These are phyloP conservation scores for Pyralis farinalis DNA, from an alignment of 2,888 invertebrate genomes.

Conservation along the genomic window DNA sequence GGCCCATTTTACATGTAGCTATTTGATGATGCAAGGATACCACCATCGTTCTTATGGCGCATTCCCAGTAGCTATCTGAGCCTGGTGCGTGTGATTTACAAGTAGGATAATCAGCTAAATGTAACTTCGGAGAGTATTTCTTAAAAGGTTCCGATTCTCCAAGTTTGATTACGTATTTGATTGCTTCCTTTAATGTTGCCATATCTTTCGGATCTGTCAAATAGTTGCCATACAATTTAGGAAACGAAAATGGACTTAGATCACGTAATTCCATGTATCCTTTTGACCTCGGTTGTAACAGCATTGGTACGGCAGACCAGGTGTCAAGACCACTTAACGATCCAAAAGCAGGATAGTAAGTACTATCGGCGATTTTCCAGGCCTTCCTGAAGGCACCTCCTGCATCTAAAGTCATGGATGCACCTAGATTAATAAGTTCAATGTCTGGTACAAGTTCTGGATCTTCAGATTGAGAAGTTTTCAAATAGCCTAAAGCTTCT, in stretches of 20 bases:
- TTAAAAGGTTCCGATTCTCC: constrained; percentile 81
- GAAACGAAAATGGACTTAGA: constrained; percentile 87
- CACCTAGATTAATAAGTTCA: constrained; percentile 83
- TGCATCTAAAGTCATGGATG: constrained; percentile 82
- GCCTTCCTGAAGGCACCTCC: constrained; percentile 75
- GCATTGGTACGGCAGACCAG: constrained; percentile 84
- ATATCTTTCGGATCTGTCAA: constrained; percentile 84
- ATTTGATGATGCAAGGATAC: constrained; percentile 83
- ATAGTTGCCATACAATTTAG: constrained; percentile 90
- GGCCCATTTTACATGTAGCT: constrained; percentile 88
- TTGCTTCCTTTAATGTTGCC: constrained; percentile 79
- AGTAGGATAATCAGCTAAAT: constrained; percentile 74
- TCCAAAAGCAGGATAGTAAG: constrained; percentile 79
- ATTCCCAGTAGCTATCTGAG: constrained; percentile 86
- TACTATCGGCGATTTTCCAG: constrained; percentile 79
- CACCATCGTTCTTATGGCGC: constrained; percentile 80
- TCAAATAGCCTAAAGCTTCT: constrained; percentile 84
- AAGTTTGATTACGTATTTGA: constrained; percentile 82
- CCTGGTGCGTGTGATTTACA: constrained; percentile 73
- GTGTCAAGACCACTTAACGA: constrained; percentile 79
- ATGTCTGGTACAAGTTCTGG: constrained; percentile 83
- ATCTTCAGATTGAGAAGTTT: constrained; percentile 77
- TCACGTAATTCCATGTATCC: constrained; percentile 86
- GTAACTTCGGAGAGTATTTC: constrained; percentile 74
- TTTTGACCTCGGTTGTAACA: constrained; percentile 87